Evolutionary conservation across 2,888 invertebrate species (phyloP).

Genomic region (Ophion obscuratus): DNA sequence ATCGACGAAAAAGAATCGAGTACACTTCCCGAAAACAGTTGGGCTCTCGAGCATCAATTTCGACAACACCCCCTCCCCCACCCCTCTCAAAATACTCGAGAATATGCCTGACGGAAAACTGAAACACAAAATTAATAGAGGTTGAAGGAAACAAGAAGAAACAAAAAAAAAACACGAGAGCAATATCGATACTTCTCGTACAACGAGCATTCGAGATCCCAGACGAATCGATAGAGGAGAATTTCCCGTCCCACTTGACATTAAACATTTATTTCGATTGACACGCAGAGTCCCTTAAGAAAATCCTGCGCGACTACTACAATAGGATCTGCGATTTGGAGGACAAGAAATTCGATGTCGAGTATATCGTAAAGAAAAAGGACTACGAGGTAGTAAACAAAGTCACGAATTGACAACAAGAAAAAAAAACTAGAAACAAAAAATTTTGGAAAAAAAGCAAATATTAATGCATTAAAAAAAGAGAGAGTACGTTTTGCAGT

Average conservation of each 20-base stretch:
- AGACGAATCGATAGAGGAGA: background rate
- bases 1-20: too few relatives aligned
- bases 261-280: slow-evolving; percentile 61
- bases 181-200: background rate
- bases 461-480: slow-evolving; percentile 33
- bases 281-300: slow-evolving; percentile 90
- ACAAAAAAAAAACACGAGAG: slow-evolving; percentile 31
- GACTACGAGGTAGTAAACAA: slow-evolving; percentile 94
- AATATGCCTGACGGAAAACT: too few relatives aligned
- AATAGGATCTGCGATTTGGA: slow-evolving; percentile 95
- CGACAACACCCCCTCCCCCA: too few relatives aligned
- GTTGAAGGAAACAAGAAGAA: too few relatives aligned
- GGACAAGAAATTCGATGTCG: slow-evolving; percentile 99
- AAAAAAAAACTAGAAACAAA: slow-evolving; percentile 48
- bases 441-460: slow-evolving; percentile 46
- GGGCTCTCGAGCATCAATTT: too few relatives aligned
- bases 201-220: too few relatives aligned
- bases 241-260: slow-evolving; percentile 53
- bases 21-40: too few relatives aligned
- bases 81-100: too few relatives aligned
- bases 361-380: slow-evolving; percentile 98
- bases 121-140: too few relatives aligned
- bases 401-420: slow-evolving; percentile 38
- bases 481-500: slow-evolving; percentile 54
- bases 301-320: slow-evolving; percentile 93